Conservation (phyloP, 2,888 invertebrate genomes). For the Dicyrtomina minuta region DNA sequence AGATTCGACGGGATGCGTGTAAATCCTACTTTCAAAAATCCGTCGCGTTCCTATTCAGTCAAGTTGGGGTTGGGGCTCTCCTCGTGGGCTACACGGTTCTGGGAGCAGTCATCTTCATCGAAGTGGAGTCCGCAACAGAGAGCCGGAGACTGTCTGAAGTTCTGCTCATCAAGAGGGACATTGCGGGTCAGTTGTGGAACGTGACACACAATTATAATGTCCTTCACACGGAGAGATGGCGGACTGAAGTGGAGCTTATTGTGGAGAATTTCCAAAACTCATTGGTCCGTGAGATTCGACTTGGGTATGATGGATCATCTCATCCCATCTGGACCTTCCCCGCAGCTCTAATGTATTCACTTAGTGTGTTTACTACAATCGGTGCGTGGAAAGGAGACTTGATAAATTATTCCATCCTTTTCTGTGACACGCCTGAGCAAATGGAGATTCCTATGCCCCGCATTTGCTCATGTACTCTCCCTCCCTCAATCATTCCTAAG, state of each 20-base stretch:
- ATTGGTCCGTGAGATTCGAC: constrained; percentile 50
- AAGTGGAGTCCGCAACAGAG: constrained; percentile 53
- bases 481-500: background rate
- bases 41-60: constrained; percentile 49
- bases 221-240: constrained; percentile 52
- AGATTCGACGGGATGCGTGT: constrained; percentile 5
- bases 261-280: constrained; percentile 51
- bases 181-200: constrained; percentile 54
- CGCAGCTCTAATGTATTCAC: constrained; percentile 55
- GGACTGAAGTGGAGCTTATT: constrained; percentile 47
- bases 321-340: constrained; percentile 55
- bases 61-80: constrained; percentile 55
- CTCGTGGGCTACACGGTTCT: constrained; percentile 55
- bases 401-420: constrained; percentile 42
- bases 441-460: constrained; percentile 19
- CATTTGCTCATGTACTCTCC: background rate
- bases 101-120: constrained; percentile 55
- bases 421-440: constrained; percentile 31
- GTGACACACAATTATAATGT: constrained; percentile 55
- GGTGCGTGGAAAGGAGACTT: constrained; percentile 48
- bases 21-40: constrained; percentile 46
- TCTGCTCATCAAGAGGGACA: constrained; percentile 47
- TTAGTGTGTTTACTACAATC: constrained; percentile 56
- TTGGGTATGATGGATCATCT: constrained; percentile 48
- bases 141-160: constrained; percentile 45